Conservation (phyloP, 2,888 invertebrate species). For the Orthosia incerta region DNA sequence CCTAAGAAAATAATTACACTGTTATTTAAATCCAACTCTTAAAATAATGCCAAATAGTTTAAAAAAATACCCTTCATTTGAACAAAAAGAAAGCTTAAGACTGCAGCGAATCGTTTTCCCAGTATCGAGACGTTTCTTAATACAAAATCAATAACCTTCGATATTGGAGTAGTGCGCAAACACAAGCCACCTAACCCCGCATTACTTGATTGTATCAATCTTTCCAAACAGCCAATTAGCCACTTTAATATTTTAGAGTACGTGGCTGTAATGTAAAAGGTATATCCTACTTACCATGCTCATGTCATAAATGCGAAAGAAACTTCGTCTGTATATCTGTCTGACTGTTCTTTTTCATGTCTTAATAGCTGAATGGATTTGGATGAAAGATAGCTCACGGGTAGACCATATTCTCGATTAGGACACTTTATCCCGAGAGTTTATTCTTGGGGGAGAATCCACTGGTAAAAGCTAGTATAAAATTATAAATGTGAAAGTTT, state of each 20-base stretch:
- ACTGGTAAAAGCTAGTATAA: no score
- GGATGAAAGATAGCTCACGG: no score
- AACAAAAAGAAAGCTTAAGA: slow-evolving; percentile 12
- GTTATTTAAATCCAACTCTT: background rate
- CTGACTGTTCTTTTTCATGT: background rate
- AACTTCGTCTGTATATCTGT: no score
- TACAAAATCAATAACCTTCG: slow-evolving; percentile 51
- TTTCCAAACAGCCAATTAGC: slow-evolving; percentile 67
- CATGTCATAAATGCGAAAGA: background rate
- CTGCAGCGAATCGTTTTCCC: slow-evolving; percentile 38
- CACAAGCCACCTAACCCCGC: slow-evolving; percentile 34
- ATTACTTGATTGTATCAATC: slow-evolving; percentile 50
- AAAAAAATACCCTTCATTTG: background rate
- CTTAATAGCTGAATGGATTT: background rate
- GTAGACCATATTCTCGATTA: no score
- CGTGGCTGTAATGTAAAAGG: slow-evolving; percentile 30
- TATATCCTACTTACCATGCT: slow-evolving; percentile 2
- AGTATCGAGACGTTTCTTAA: slow-evolving; percentile 39
- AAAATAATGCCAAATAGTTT: background rate
- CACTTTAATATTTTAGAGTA: slow-evolving; percentile 72
- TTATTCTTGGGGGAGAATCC: no score
- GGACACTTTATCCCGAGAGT: no score
- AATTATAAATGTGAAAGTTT: no score
- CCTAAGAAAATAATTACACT: background rate
- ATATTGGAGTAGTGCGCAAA: slow-evolving; percentile 44